Base-by-base conservation (phyloP, 1,140 invertebrate species). In the Cylas formicarius region DNA sequence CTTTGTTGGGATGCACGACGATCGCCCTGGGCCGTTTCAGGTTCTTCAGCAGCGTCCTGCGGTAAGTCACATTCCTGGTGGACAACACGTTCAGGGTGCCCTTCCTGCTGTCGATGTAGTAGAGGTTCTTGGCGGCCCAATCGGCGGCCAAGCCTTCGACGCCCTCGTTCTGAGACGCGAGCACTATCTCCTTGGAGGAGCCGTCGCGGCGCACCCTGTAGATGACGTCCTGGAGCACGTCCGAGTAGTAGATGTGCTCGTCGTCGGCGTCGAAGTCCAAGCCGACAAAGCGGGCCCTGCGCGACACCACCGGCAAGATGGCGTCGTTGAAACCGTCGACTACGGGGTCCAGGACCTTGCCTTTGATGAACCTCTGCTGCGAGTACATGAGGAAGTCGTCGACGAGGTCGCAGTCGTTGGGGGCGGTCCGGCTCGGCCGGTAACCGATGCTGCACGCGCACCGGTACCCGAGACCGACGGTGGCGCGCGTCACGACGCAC, bases 131-230 rank as follows among this genome's bases (percentile, higher is more conserved):
- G 0, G 92, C 86, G 0, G 87, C 86, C 95, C 94, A 98, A 62
- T 99, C 96, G 0, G 97, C 85, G 1, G 93, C 91, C 23, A 99
- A 71, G 3, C 93, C 94, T 73, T 98, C 94, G 0, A 99, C 93
- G 1, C 91, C 91, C 70, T 97, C 93, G 59, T 97, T 97, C 62
- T 96, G 92, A 11, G 90, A 94, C 7, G 92, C 90, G 13, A 97
- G 62, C 0, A 97, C 90, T 35, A 93, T 94, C 66, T 95, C 90
- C 6, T 83, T 74, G 0, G 84, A 82, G 1, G 88, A 90, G 41
- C 90, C 90, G 65, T 92, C 91, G 44, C 83, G 75, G 53, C 89
- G 85, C 1, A 93, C 83, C 31, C 91, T 75, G 62, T 95, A 96
- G 52, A 97, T 97, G 0, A 96, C 91, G 64, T 95, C 90, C 68